Conservation (phyloP, 2,797 vertebrate genomes). For the Danio jaintianensis region DNA sequence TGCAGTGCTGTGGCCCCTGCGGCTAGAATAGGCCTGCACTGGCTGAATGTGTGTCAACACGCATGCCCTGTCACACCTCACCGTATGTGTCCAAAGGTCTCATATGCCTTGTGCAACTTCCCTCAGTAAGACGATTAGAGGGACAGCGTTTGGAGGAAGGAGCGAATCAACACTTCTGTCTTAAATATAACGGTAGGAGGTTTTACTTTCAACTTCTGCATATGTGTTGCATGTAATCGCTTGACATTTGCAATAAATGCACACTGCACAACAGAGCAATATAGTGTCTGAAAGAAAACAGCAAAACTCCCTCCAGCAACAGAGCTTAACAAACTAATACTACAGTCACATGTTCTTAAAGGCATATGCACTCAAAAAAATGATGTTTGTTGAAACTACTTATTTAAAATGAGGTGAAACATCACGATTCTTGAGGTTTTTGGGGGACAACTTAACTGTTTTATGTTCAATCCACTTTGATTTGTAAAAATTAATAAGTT, state of each 20-base stretch:
- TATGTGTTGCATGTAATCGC: neutral
- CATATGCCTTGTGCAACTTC: constrained; percentile 23
- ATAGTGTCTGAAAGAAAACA: neutral
- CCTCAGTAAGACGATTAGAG: constrained; percentile 55
- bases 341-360: neutral
- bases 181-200: constrained; percentile 58
- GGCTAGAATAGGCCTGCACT: neutral
- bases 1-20: neutral
- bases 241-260: neutral
- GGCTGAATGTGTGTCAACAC: neutral
- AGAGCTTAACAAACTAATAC: neutral
- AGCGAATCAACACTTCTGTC: constrained; percentile 47
- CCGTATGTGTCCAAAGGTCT: constrained; percentile 65
- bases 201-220: neutral
- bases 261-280: neutral
- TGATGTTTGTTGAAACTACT: too few relatives aligned
- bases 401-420: too few relatives aligned
- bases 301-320: neutral
- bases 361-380: neutral
- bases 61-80: constrained; percentile 19
- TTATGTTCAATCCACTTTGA: too few relatives aligned
- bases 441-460: too few relatives aligned
- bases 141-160: constrained; percentile 48
- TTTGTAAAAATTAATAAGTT: too few relatives aligned
- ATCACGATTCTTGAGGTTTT: too few relatives aligned